Conservation (phyloP, 2,113 vertebrate genomes). For the Oostethus manadensis region DNA sequence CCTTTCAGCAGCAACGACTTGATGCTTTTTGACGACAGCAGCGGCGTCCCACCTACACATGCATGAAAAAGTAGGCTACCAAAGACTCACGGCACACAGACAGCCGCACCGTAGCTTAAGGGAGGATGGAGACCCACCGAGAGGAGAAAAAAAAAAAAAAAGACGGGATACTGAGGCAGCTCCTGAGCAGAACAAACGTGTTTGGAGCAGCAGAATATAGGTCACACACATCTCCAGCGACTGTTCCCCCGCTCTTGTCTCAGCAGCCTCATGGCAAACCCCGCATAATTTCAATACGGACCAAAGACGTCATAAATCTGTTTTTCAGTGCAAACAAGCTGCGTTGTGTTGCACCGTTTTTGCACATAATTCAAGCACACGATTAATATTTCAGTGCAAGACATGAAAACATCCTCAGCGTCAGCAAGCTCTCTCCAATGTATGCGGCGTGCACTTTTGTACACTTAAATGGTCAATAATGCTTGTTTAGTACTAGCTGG, state of each 20-base stretch:
- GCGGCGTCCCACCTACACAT: constrained; percentile 29
- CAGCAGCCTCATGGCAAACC: constrained; percentile 11
- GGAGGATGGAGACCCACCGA: constrained; percentile 39
- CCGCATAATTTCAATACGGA: constrained; percentile 26
- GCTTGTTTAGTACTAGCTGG: too few relatives aligned
- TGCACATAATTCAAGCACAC: too few relatives aligned
- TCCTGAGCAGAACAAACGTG: constrained; percentile 68
- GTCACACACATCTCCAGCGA: constrained; percentile 73
- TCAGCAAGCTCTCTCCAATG: too few relatives aligned
- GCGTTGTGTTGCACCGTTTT: too few relatives aligned
- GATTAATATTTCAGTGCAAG: too few relatives aligned
- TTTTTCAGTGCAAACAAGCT: too few relatives aligned
- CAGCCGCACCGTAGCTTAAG: constrained; percentile 22
- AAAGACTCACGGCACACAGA: constrained; percentile 14
- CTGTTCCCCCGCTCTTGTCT: constrained; percentile 44
- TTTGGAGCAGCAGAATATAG: constrained; percentile 69
- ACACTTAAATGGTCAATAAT: too few relatives aligned
- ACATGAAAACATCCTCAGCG: too few relatives aligned
- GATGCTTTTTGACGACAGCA: constrained; percentile 4
- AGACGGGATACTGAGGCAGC: constrained; percentile 44
- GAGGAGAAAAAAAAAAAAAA: constrained; percentile 11
- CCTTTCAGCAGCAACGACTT: constrained; percentile 13
- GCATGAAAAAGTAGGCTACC: constrained; percentile 31
- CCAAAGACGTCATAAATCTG: not conserved
- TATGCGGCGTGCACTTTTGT: too few relatives aligned